Evolutionary conservation across 2,888 invertebrate species (phyloP).

Genomic region (Onthophagus sagittarius): DNA sequence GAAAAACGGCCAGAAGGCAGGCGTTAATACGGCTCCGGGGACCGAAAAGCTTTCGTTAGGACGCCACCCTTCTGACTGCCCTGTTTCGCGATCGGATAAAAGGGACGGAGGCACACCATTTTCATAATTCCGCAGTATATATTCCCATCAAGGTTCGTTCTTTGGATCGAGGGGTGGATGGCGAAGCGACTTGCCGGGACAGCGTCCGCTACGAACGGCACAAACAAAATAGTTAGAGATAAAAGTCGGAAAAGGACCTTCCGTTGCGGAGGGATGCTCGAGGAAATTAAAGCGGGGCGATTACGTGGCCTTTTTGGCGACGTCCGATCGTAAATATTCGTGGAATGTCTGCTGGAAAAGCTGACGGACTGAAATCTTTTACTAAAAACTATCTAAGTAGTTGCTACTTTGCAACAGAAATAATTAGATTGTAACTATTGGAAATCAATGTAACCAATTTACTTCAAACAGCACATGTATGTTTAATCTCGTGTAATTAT

Average conservation of each 20-base stretch:
- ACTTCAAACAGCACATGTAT: no score
- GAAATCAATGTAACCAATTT: background rate
- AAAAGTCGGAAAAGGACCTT: constrained; percentile 1
- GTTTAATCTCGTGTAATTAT: no score
- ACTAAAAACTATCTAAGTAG: background rate
- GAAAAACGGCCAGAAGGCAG: constrained; percentile 7
- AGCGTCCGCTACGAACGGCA: constrained; percentile 36
- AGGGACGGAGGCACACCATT: constrained; percentile 45
- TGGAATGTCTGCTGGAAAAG: background rate
- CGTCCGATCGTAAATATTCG: background rate
- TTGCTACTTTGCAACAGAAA: background rate
- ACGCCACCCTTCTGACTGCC: constrained; percentile 13
- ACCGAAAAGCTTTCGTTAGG: background rate
- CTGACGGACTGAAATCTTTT: background rate
- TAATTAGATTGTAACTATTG: background rate
- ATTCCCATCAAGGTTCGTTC: constrained; percentile 45
- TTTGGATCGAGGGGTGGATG: constrained; percentile 13
- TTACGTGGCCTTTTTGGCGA: background rate
- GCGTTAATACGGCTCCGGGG: constrained; percentile 11
- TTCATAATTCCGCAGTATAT: constrained; percentile 61
- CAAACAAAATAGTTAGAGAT: constrained; percentile 41
- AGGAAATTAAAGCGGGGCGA: background rate
- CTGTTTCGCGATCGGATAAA: constrained; percentile 23
- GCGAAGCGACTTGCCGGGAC: constrained; percentile 12
- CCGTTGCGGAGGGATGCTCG: background rate